A percentile compares a stretch with the other conserved stretches of the same genome.
Conservation (phyloP, 2,888 invertebrate species). For the Bombylius major region DNA sequence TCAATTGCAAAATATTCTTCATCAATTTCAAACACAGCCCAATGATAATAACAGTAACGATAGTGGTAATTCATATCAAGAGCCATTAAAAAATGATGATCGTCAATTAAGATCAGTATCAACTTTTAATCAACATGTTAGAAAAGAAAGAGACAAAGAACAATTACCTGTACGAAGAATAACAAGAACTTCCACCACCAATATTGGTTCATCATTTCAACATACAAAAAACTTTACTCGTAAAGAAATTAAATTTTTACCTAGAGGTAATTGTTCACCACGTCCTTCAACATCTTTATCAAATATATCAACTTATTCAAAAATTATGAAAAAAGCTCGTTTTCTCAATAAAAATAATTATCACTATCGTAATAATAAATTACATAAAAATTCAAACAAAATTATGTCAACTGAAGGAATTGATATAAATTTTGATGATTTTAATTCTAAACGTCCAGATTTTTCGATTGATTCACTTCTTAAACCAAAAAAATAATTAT, state of each 20-base stretch:
- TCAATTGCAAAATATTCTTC: not conserved
- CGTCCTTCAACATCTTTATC: not conserved
- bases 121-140: no score
- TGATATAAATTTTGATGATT: constrained; percentile 24
- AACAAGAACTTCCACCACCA: not conserved
- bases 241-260: not conserved
- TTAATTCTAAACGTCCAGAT: constrained; percentile 37
- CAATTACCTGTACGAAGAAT: not conserved
- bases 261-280: not conserved
- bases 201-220: not conserved
- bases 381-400: not conserved
- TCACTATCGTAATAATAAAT: not conserved
- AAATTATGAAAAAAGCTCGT: not conserved
- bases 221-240: not conserved
- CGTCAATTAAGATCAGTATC: no score
- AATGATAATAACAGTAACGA: not conserved
- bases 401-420: not conserved
- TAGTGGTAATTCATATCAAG: not conserved
- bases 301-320: not conserved
- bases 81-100: not conserved
- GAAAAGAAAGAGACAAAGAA: not conserved
- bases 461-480: constrained; percentile 36
- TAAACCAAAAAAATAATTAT: constrained; percentile 17
- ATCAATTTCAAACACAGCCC: not conserved
- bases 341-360: not conserved